These are phyloP conservation scores for Festucalex cinctus DNA, from an alignment of 2,113 vertebrate species.

Conservation along the genomic window DNA sequence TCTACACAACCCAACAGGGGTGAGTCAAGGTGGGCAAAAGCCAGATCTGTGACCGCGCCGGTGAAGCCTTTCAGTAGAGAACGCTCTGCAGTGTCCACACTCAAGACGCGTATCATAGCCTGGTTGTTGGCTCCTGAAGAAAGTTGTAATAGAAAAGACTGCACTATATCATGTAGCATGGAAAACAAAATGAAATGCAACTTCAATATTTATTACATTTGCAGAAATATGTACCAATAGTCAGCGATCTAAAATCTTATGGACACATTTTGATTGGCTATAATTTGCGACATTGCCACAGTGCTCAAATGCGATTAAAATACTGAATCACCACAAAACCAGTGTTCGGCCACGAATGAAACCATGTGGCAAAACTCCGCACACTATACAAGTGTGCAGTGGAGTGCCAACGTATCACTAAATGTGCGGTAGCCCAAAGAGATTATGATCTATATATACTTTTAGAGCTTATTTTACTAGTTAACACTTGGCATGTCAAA, in stretches of 20 bases:
- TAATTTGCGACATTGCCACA: too few species aligned
- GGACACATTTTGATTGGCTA: background rate
- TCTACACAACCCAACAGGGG: constrained; percentile 91
- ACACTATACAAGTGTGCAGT: too few species aligned
- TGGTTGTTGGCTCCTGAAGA: constrained; percentile 86
- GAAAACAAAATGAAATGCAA: background rate
- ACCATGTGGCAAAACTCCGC: too few species aligned
- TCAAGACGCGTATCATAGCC: constrained; percentile 91
- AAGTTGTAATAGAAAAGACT: constrained; percentile 4
- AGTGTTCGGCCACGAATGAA: too few species aligned
- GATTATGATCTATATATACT: too few species aligned
- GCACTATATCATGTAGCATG: background rate
- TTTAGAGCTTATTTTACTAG: background rate
- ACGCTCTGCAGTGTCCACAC: constrained; percentile 82
- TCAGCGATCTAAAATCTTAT: background rate
- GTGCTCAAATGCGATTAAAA: too few species aligned
- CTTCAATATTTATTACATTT: background rate
- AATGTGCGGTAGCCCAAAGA: too few species aligned
- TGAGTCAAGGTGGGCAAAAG: constrained; percentile 95
- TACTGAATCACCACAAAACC: too few species aligned
- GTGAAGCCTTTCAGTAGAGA: constrained; percentile 93
- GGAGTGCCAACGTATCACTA: too few species aligned
- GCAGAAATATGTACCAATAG: background rate
- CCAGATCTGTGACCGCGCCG: constrained; percentile 88
- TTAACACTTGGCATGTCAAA: background rate